phyloP scores from a whole-genome alignment of 2,113 vertebrate species.

The Coregonus clupeaformis region DNA sequence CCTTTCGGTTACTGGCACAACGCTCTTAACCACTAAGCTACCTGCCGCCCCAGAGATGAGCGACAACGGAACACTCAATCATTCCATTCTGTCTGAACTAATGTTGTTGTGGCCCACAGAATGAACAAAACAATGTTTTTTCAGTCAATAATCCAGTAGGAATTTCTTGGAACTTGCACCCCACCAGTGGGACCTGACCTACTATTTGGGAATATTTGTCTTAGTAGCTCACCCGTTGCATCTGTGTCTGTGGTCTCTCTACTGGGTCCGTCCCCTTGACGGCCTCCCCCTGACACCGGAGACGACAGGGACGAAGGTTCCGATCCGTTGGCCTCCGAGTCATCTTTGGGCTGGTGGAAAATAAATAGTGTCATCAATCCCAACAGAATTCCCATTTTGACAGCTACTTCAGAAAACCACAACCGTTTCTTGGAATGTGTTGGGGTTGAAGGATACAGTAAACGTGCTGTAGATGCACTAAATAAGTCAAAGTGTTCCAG shows the following conservation, averaged over 20 bases:
- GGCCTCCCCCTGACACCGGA: constrained; percentile 83
- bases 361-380: constrained; percentile 10
- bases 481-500: constrained; percentile 36
- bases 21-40: too few species aligned
- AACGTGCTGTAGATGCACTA: neutral
- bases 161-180: too few species aligned
- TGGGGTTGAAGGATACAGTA: neutral
- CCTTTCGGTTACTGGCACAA: too few species aligned
- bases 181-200: too few species aligned
- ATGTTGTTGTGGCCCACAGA: neutral
- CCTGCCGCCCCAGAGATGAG: too few species aligned
- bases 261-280: constrained; percentile 77
- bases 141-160: too few species aligned
- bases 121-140: too few species aligned
- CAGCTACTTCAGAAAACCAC: neutral
- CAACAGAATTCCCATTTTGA: neutral
- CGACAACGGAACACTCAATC: neutral
- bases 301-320: constrained; percentile 85
- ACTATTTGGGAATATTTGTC: too few species aligned
- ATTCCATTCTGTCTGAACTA: neutral
- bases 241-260: constrained; percentile 88
- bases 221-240: constrained; percentile 79
- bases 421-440: neutral
- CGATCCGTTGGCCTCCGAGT: constrained; percentile 85
- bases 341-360: constrained; percentile 81